Conservation (phyloP, 2,888 invertebrate genomes). For the Amblyjoppa proteus region DNA sequence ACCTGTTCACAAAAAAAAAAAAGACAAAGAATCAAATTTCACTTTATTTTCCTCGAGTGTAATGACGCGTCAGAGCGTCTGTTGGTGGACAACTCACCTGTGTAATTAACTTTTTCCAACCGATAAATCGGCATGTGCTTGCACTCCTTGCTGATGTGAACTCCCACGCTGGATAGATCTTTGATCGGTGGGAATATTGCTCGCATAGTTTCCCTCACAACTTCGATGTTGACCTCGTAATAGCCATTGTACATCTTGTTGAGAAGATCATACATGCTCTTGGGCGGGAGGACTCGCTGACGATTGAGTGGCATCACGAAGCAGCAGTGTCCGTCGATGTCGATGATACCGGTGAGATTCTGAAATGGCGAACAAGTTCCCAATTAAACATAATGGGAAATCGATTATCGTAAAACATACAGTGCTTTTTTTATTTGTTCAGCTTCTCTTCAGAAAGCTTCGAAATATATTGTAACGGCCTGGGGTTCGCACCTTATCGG, state of each 20-base stretch:
- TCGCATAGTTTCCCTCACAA: constrained; percentile 91
- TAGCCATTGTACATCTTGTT: constrained; percentile 92
- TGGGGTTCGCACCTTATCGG: neutral
- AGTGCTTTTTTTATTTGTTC: neutral
- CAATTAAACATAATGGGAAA: neutral
- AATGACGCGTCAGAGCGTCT: neutral
- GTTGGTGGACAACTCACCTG: constrained; percentile 86
- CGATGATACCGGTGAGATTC: constrained; percentile 92
- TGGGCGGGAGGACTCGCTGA: constrained; percentile 91
- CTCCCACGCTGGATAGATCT: constrained; percentile 88
- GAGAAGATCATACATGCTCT: constrained; percentile 92
- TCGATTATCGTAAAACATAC: neutral
- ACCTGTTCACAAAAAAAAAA: constrained; percentile 64
- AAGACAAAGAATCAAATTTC: neutral
- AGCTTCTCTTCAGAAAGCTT: neutral
- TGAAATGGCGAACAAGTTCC: constrained; percentile 73
- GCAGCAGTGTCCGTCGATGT: constrained; percentile 91
- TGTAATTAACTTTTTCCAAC: constrained; percentile 89
- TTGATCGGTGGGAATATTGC: constrained; percentile 90
- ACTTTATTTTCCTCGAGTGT: neutral
- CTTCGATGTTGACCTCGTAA: constrained; percentile 93
- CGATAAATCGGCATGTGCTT: constrained; percentile 90
- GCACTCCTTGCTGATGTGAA: constrained; percentile 91
- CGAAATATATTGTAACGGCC: constrained; percentile 91
- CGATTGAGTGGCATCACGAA: constrained; percentile 96